Conservation (phyloP, 2,797 vertebrate genomes). For the Gobio occitaniae region DNA sequence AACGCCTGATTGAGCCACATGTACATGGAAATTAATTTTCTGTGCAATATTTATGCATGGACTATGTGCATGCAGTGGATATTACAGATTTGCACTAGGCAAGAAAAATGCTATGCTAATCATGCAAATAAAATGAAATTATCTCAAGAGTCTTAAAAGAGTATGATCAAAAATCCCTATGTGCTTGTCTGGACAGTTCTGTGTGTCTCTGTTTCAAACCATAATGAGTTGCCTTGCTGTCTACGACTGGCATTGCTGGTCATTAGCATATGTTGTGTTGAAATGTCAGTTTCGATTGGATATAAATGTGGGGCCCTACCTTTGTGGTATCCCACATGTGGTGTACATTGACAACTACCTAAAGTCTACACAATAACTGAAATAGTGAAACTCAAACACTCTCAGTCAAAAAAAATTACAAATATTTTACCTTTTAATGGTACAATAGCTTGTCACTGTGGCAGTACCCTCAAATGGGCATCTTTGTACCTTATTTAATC, state of each 20-base stretch:
- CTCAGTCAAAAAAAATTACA: no score
- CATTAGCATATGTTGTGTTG: neutral
- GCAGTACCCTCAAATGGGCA: neutral
- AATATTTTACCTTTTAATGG: no score
- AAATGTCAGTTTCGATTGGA: neutral
- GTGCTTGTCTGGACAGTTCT: neutral
- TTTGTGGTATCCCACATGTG: no score
- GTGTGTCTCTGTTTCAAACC: neutral
- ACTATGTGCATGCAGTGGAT: neutral
- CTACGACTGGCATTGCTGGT: neutral
- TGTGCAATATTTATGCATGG: neutral
- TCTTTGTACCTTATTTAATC: neutral
- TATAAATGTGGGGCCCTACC: no score
- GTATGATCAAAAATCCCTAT: neutral
- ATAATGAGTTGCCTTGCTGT: neutral
- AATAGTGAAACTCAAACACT: no score
- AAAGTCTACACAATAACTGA: no score
- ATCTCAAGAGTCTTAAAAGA: neutral
- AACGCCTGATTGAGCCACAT: conserved; percentile 14
- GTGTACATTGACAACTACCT: no score
- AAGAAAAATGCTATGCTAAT: neutral
- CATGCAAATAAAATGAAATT: neutral
- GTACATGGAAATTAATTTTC: neutral
- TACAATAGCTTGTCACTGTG: neutral
- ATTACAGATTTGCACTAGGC: neutral